Evolutionary conservation across 2,113 vertebrate species (phyloP).

Genomic region (Anoura caudifer): DNA sequence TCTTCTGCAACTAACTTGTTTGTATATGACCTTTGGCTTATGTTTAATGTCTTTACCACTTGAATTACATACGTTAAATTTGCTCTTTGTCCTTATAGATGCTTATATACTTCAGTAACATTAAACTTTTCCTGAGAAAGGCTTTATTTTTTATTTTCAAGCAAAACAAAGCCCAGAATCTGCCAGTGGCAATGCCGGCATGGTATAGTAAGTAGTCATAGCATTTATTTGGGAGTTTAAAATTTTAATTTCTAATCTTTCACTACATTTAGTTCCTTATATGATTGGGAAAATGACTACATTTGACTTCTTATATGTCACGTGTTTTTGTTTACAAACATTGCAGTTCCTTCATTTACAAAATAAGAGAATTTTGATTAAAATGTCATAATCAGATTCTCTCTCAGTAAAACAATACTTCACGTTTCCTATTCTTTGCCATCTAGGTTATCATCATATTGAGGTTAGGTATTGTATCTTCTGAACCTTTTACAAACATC

Average conservation of each 20-base stretch:
- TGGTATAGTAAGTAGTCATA: not conserved
- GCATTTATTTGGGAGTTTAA: not conserved
- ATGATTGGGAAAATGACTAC: not conserved
- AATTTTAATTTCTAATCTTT: not conserved
- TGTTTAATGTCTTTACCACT: not conserved
- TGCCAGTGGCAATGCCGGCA: not conserved
- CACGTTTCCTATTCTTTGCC: not conserved
- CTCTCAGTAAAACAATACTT: not conserved
- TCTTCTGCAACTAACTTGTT: not conserved
- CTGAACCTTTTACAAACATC: not conserved
- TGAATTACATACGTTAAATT: not conserved
- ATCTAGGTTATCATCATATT: not conserved
- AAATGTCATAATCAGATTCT: not conserved
- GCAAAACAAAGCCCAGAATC: not conserved
- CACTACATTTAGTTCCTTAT: not conserved
- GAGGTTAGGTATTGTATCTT: not conserved
- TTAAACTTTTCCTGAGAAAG: not conserved
- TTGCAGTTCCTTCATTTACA: not conserved
- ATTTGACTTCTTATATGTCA: not conserved
- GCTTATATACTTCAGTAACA: not conserved
- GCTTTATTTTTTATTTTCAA: not conserved
- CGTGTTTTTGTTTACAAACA: not conserved
- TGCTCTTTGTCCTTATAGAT: not conserved
- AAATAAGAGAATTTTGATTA: not conserved
- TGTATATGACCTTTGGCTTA: not conserved